Conservation (phyloP, 2,113 vertebrate species). For the Hypomesus transpacificus region DNA sequence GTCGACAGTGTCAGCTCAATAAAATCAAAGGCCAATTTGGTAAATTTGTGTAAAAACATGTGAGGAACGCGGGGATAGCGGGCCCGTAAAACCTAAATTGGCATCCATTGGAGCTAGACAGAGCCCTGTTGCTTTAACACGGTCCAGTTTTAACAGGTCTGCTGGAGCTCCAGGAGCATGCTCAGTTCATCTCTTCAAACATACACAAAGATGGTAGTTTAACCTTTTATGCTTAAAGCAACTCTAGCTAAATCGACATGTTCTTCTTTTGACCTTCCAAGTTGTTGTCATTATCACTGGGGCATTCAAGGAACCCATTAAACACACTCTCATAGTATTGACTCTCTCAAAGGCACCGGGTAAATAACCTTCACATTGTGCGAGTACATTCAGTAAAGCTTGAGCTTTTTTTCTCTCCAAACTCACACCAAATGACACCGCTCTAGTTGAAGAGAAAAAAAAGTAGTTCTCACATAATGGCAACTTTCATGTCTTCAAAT, state of each 20-base stretch:
- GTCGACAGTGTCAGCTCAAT: slow-evolving; percentile 23
- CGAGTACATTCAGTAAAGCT: background rate
- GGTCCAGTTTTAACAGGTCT: background rate
- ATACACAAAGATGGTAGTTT: background rate
- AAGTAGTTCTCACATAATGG: background rate
- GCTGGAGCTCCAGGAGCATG: background rate
- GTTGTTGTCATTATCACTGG: background rate
- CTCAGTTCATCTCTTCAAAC: background rate
- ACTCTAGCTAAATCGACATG: background rate
- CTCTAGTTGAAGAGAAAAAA: background rate
- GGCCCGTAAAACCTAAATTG: slow-evolving; percentile 9
- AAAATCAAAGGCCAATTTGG: slow-evolving; percentile 39
- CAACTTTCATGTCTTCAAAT: slow-evolving; percentile 5
- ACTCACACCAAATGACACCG: background rate
- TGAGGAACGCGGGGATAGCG: background rate
- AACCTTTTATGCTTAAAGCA: background rate
- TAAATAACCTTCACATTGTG: background rate
- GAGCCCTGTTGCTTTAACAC: slow-evolving; percentile 24
- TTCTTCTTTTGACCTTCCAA: background rate
- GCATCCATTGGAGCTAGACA: slow-evolving; percentile 29
- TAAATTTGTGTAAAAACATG: slow-evolving; percentile 28
- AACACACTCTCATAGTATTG: background rate
- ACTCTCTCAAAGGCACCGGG: background rate
- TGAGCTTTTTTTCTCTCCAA: background rate
- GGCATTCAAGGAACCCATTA: background rate